Base-by-base conservation (phyloP, 1,140 invertebrate species). In the Zaprionus lachaisei region DNA sequence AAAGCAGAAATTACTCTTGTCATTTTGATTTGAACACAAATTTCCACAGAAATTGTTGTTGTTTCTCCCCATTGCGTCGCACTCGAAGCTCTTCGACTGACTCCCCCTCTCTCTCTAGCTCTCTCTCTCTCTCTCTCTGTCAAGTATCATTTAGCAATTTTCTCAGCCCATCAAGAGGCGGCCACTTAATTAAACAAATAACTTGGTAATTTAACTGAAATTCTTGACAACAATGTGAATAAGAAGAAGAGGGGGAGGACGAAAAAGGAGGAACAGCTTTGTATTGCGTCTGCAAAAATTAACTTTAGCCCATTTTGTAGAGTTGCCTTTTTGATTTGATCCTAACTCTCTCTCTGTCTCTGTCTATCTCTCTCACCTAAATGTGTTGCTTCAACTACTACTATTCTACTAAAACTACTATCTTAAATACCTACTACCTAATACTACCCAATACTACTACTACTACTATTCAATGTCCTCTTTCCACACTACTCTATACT, bases 31-130 rank as follows among this genome's bases (percentile, higher is more conserved):
- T 64, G 31, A 66, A 80, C 65, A 84, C 83, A 87, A 75, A 90
- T 79, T 89, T 89, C 83, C 81, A 82, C 85, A 90, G 85, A 90
- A 90, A 91, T 90, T 90, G 85, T 90, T 90, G 85, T 90, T 90
- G 85, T 90, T 90, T 91, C 80, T 83, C 56, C 80, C 80, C 64
- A 75, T 55, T 68, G 79, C 71, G 76, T 47, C 72, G 81, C 85
- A 89, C 85, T 89, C 75, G 76, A 85, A 77, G 76, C 77, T 81
- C 31, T 66, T 24, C 22, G 11, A 1, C 47, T 15, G 5, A 26
- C 28, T 51, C 54, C 41, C 41, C 6, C n/a, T n/a, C 38, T 44
- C 38, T 41, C 38, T 2, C 38, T 41, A 28, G 9, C 31, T 9
- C 31, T n/a, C 41, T 44, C 7, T 3, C n/a, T 17, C n/a, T 17